A percentile compares a stretch with the other conserved stretches of the same genome.
These are phyloP conservation scores for Boulengeromyrus knoepffleri DNA, from an alignment of 2,113 vertebrate genomes.

Conservation along the genomic window DNA sequence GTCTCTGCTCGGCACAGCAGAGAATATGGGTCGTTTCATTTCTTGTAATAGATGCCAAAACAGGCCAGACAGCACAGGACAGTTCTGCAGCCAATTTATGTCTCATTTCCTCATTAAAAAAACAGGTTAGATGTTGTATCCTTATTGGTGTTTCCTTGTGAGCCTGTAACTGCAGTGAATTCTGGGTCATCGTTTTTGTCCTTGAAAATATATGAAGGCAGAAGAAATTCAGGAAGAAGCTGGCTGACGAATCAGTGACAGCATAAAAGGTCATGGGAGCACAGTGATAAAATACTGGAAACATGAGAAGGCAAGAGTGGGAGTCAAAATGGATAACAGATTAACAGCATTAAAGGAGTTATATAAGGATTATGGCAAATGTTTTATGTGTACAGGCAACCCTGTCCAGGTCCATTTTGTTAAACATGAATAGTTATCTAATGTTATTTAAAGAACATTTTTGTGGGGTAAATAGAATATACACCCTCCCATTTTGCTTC, in stretches of 20 bases:
- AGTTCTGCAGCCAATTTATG: not conserved
- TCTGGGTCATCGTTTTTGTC: not conserved
- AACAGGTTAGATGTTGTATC: not conserved
- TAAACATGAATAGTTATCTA: not conserved
- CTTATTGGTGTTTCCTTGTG: not conserved
- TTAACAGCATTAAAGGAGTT: not conserved
- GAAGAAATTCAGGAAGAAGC: not conserved
- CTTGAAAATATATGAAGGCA: not conserved
- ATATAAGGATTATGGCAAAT: not conserved
- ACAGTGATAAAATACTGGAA: not conserved
- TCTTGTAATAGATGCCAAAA: constrained; percentile 15
- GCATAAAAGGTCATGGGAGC: not conserved
- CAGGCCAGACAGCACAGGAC: not conserved
- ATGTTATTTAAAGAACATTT: not conserved
- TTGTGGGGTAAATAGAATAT: not conserved
- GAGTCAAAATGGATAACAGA: not conserved
- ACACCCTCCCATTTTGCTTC: not conserved
- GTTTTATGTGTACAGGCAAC: not conserved
- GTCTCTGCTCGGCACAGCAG: not conserved
- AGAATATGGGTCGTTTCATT: not conserved
- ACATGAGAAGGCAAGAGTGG: not conserved
- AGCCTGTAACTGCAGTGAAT: not conserved
- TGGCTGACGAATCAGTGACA: not conserved
- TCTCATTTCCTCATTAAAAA: not conserved
- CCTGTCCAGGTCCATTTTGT: not conserved